Percentiles rank a stretch among this genome's conserved stretches.
Evolutionary conservation across 2,888 invertebrate genomes (phyloP).

Genomic region (Cheilosia soror): DNA sequence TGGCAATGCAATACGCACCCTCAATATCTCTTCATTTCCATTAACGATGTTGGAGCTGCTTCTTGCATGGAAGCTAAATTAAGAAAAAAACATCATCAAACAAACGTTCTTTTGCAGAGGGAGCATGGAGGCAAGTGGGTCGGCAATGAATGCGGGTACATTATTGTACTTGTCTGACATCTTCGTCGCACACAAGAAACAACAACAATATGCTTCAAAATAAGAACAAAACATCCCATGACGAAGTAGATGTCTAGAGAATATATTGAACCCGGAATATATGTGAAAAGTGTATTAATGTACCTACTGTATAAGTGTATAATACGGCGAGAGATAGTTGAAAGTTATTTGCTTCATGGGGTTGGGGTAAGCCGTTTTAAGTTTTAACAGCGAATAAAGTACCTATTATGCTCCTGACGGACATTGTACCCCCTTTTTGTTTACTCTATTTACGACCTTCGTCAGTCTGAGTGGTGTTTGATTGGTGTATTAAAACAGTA

Average conservation of each 20-base stretch:
- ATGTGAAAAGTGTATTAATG: not conserved
- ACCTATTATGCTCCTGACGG: not conserved
- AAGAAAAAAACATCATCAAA: conserved; percentile 32
- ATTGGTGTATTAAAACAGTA: not conserved
- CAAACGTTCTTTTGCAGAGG: conserved; percentile 1
- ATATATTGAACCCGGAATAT: conserved; percentile 67
- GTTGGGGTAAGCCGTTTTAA: not conserved
- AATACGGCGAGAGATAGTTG: not conserved
- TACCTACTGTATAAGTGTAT: not conserved
- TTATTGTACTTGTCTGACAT: conserved; percentile 61
- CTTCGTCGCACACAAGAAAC: conserved; percentile 28
- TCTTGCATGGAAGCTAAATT: conserved; percentile 32
- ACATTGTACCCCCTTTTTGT: not conserved
- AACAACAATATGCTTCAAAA: conserved; percentile 7
- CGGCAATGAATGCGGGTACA: conserved; percentile 30
- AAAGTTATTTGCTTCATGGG: not conserved
- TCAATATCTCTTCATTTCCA: conserved; percentile 29
- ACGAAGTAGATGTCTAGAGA: conserved; percentile 7
- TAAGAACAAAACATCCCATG: not conserved
- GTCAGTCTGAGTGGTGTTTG: not conserved
- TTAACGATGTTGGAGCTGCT: conserved; percentile 6
- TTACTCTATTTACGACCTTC: conserved; percentile 4
- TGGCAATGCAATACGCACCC: conserved; percentile 31
- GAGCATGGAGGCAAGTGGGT: conserved; percentile 12
- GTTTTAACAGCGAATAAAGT: not conserved